Evolutionary conservation across 2,888 invertebrate species (phyloP), one percentile per base, ranked within the genome.

Genomic region (Napeogenes inachia): DNA sequence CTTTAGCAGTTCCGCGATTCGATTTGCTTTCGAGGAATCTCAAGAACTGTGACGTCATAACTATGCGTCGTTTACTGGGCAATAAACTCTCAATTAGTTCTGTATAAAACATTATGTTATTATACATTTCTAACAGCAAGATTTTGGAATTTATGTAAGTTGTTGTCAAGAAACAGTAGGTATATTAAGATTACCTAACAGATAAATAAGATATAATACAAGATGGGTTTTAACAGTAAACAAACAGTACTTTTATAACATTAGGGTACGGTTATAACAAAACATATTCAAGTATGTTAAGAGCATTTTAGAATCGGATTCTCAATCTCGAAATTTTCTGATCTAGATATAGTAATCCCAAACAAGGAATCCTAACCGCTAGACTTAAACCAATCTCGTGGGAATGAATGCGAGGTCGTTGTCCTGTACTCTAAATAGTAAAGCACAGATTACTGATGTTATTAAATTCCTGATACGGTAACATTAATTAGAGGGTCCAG

Each of bases 391-490:
- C 30, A 50, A 50, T 50, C 50, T 50, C 50, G 50, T 50, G 50
- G 50, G 50, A 30, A 50, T 50, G 30, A 21, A 50, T 50, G 30
- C 50, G 50, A 50, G 50, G 50, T 50, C 50, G 4, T 50, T 12
- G 30, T 50, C 50, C 50, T 30, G 3, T 30, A 12, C 8, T 50
- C 50, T n/a, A 50, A 50, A 50, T 30, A 50, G 30, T 50, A 50
- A 50, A 60, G 60, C 62, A 59, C 63, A 61, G 63, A 60, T 65
- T 65, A 68, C 65, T 62, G 56, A 61, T 66, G 60, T 69, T 68
- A 69, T 69, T 68, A 66, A 69, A 69, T 57, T 69, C 61, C 65
- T 68, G 66, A 66, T 66, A 65, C 66, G 65, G 62, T 61, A 61
- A 59, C 65, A 68, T 68, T 68, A 69, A 69, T 69, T 68, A 63